Evolutionary conservation across 2,113 vertebrate genomes (phyloP).

Genomic region (Dasyprocta punctata): DNA sequence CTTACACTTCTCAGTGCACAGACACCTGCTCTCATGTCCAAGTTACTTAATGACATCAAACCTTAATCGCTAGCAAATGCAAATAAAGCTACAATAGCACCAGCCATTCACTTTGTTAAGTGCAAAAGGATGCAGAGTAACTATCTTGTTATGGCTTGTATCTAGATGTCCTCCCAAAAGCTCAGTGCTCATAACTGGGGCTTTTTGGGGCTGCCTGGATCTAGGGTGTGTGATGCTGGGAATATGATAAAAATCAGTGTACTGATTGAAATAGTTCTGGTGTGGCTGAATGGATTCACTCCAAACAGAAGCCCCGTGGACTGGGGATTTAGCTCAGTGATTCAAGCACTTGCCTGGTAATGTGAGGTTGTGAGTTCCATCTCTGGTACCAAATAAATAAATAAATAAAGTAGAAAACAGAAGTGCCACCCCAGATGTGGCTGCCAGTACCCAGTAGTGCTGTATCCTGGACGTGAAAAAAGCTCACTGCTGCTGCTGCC

Average conservation of each 20-base stretch:
- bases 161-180: neutral
- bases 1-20: conserved; percentile 56
- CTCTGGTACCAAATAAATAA: too few relatives aligned
- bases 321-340: too few relatives aligned
- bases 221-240: neutral
- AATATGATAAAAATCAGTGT: neutral
- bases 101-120: neutral
- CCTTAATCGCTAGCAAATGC: neutral
- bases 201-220: neutral
- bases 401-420: neutral
- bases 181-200: too few relatives aligned
- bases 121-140: neutral
- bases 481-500: neutral
- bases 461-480: neutral
- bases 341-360: too few relatives aligned
- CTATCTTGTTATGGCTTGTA: neutral
- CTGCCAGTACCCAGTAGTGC: neutral
- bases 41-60: conserved; percentile 19
- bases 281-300: neutral
- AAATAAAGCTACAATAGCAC: neutral
- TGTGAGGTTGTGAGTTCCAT: too few relatives aligned
- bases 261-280: neutral
- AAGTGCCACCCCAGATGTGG: neutral
- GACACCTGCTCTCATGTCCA: neutral
- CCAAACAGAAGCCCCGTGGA: neutral